Base-by-base conservation (phyloP, 2,888 invertebrate species). In the Hemistola chrysoprasaria region DNA sequence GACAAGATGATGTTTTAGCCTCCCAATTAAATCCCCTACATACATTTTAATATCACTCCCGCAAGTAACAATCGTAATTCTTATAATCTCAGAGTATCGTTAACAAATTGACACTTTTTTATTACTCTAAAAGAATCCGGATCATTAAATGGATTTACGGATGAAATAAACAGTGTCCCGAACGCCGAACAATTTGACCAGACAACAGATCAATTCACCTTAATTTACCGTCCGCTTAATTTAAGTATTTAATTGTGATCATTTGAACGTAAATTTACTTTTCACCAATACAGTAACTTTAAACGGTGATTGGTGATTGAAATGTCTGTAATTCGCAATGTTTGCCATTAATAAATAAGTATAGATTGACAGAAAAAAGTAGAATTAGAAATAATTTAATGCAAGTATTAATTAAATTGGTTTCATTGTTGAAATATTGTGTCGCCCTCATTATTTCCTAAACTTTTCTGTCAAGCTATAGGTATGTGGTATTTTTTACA, bases 101-200 rank as follows among this genome's bases (percentile, higher is more conserved):
- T 69, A 74, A 70, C 72, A 71, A 71, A 69, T 74, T 71, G 71
- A 70, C 72, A 72, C 68, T 56, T 66, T 72, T 77, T 76, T 76
- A 74, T 70, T 64, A 53, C 63, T 55, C 42, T 42, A 65, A 62
- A 65, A 60, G 53, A 44, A 39, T 53, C 40, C 50, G 42, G 56
- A 61, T 65, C 71, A 72, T 76, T 75, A 77, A 72, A 71, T 39
- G 57, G 64, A 70, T 72, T 71, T 66, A 71, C 71, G 66, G 65
- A 60, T 54, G 62, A 44, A 63, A 69, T 72, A 64, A 67, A 67
- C 63, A 53, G 56, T 53, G 58, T 52, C 38, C 51, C 47, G 24
- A 11, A 38, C 32, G 20, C 24, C 23, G 27, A 47, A 58, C 56
- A 56, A 59, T 70, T 69, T 66, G 58, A 51, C 59, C 65, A 66